Evolutionary conservation across 1,140 invertebrate species (phyloP).

Genomic region (Campoletis sonorensis): DNA sequence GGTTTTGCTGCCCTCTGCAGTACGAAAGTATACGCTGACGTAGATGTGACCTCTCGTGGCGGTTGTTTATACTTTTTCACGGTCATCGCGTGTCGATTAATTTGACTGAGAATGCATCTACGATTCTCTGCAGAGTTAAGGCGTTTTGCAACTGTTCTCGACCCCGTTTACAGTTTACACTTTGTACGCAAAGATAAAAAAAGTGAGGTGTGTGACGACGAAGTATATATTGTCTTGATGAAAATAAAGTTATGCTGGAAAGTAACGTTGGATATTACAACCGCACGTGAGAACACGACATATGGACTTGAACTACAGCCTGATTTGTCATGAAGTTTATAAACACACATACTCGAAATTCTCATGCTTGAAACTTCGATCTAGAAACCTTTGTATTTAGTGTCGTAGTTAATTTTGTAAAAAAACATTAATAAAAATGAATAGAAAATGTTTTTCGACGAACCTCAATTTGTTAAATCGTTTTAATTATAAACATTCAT

Average conservation of each 20-base stretch:
- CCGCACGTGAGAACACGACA: neutral
- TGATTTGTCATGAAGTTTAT: too few species aligned
- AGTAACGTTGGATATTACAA: neutral
- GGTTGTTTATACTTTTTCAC: conserved; percentile 24
- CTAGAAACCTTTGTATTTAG: too few species aligned
- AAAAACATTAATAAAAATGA: too few species aligned
- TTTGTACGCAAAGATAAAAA: neutral
- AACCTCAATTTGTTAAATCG: too few species aligned
- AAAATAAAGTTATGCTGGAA: conserved; percentile 14
- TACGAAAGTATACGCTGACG: neutral
- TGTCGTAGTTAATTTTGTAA: too few species aligned
- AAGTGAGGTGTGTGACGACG: neutral
- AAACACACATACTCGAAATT: too few species aligned
- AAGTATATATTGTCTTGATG: neutral
- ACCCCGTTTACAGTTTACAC: conserved; percentile 5
- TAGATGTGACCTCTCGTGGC: conserved; percentile 17
- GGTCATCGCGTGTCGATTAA: conserved; percentile 30
- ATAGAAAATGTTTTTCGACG: too few species aligned
- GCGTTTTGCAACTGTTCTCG: conserved; percentile 6
- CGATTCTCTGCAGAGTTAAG: neutral
- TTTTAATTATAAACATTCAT: too few species aligned
- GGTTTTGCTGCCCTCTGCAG: neutral
- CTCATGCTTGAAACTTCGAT: too few species aligned
- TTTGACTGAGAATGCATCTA: conserved; percentile 20
- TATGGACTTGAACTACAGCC: neutral